Base-by-base conservation (phyloP, 2,113 vertebrate genomes). In the Mystacornis crossleyi region DNA sequence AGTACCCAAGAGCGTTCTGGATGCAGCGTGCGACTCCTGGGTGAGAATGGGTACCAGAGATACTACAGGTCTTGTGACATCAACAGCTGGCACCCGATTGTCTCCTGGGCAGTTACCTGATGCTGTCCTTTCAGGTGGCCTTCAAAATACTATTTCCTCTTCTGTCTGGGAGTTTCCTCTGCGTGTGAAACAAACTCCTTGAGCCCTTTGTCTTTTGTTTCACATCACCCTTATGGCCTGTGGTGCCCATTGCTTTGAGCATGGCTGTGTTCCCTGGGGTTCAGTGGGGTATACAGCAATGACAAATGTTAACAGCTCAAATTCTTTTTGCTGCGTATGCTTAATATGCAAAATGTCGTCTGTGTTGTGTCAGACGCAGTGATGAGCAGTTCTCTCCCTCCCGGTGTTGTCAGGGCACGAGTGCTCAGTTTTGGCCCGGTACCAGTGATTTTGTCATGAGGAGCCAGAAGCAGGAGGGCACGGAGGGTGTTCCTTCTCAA, bases 281-380 rank as follows among this genome's bases (percentile, higher is more conserved):
- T 92, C 28, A 28, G 66, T 18, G 47, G 55, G 58, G 34, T 58
- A 19, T 31, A 1, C 12, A 55, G 62, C 33, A 18, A 6, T 34
- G 48, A 17, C 48, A 67, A 54, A 51, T 3, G 3, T 64, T 55
- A 58, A 31, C 48, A 29, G 51, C 80, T 55, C 47, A 3, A 6
- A 24, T 51, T 58, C 2, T 17, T 71, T 31, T 86, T 72, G 26
- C 24, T 0, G 0, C 24, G 7, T 53, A 3, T 61, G 11, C 54
- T 74, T 66, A 43, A 48, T 38, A 47, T 78, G 69, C 89, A 40
- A 43, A 81, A 71, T 12, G 6, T 48, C 55, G 48, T 48, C 54
- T 57, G 42, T 18, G 42, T 24, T n/a, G 43, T 89, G 81, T 89
- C 36, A 40, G 65, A 53, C 73, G 47, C 85, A 48, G 31, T 1